Evolutionary conservation across 1,140 invertebrate genomes (phyloP), one percentile per base, ranked within the genome.

Genomic region (Panagrolaimus sp.): DNA sequence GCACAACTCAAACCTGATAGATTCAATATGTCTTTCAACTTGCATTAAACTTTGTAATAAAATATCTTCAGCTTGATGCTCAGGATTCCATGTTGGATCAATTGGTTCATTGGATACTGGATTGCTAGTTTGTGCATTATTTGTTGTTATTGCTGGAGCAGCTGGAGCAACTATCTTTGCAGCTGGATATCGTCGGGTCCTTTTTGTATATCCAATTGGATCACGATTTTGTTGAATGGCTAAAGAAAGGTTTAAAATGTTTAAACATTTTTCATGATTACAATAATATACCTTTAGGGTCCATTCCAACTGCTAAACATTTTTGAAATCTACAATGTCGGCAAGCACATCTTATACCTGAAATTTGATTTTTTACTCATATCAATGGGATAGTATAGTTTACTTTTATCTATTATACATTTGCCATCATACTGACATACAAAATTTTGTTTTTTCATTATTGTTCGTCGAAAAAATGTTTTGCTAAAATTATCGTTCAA

Each of bases 191-290:
- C 77, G 63, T 65, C 75, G 28, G 24, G 79, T 81, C 43, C 79
- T 63, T 67, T 80, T 80, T 8, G 79, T 80, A 44, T 80, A 80
- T 12, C 79, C 79, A 47, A 80, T 80, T 43, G 79, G 79, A 68
- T 80, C 79, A 15, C 79, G 70, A 65, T 80, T 80, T 71, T 80
- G 81, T 70, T 80, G 79, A 48, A 80, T 80, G n/a, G 78, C 77
- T 68, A 9, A 48, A 58, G 26, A 21, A 21, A 47, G 17, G 14
- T 12, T 2, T 14, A 14, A 52, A 10, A 52, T 58, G 17, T 17
- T 3, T 15, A 26, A 0, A 26, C 28, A 58, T 26, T 21, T 58
- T 24, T 10, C 17, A 12, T 6, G 52, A 58, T 21, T n/a, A 4
- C 7, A 38, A 1, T 21, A 65, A 46, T 21, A 55, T 68, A 75